These are phyloP conservation scores for Dinoponera quadriceps DNA, from an alignment of 1,140 invertebrate genomes.

Conservation along the genomic window DNA sequence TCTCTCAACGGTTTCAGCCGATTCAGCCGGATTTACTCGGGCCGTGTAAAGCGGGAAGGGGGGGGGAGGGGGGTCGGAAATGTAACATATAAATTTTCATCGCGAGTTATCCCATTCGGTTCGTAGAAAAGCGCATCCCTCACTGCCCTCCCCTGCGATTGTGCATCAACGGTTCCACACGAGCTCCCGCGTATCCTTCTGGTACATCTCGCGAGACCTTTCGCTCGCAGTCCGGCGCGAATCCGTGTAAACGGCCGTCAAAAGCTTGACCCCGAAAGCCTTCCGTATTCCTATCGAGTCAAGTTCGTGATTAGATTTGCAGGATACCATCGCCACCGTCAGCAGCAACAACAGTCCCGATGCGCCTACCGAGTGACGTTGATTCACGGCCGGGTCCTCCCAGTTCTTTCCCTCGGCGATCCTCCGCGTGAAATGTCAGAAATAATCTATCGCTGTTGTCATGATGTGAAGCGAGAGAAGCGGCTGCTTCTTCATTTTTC, in stretches of 20 bases:
- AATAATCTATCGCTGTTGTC: constrained; percentile 56
- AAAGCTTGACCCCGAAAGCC: constrained; percentile 57
- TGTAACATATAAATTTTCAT: constrained; percentile 55
- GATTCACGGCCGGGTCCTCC: constrained; percentile 65
- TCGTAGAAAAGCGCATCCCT: constrained; percentile 48
- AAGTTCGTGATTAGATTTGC: constrained; percentile 71
- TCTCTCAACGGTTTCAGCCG: constrained; percentile 10
- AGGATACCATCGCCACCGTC: constrained; percentile 41
- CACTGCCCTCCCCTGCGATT: constrained; percentile 44
- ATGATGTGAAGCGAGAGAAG: constrained; percentile 32
- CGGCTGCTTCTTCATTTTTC: not conserved
- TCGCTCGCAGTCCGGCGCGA: constrained; percentile 28
- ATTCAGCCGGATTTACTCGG: constrained; percentile 22
- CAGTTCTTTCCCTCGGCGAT: constrained; percentile 53
- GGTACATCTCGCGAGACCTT: constrained; percentile 44
- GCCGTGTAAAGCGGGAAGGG: not conserved
- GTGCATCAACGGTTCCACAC: constrained; percentile 57
- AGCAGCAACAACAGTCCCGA: constrained; percentile 35
- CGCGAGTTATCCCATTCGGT: constrained; percentile 14
- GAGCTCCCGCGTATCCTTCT: constrained; percentile 18
- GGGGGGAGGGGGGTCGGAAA: not conserved
- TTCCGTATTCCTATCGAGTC: constrained; percentile 72
- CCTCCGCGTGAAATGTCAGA: constrained; percentile 57
- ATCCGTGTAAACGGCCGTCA: constrained; percentile 50
- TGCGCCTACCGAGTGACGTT: constrained; percentile 62